Evolutionary conservation across 2,113 vertebrate species (phyloP).

Genomic region (Noturus placidus): DNA sequence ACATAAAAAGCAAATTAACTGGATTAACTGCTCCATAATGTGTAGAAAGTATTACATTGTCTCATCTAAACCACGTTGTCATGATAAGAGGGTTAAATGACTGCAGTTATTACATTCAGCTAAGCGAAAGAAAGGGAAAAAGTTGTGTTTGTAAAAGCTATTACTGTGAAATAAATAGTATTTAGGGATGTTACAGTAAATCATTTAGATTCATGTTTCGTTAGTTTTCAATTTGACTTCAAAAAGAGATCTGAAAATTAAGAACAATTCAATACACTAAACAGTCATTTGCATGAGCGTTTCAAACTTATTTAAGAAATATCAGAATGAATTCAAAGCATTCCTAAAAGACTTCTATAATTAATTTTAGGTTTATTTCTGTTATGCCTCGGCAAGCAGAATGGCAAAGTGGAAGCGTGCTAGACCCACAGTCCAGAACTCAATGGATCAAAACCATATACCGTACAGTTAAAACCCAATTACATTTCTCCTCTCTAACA

Average conservation of each 20-base stretch:
- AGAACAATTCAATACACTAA: slow-evolving; percentile 6
- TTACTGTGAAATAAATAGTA: neutral
- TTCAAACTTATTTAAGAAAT: neutral
- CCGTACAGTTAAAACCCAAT: neutral
- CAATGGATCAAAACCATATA: neutral
- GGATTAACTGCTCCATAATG: too few species aligned
- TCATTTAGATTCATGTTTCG: neutral
- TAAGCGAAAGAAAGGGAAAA: neutral
- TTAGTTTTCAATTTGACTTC: slow-evolving; percentile 10
- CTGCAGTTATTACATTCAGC: neutral
- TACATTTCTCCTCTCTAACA: neutral
- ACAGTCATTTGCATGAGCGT: neutral
- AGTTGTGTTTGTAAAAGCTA: slow-evolving; percentile 6
- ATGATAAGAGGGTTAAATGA: neutral
- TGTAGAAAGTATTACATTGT: neutral
- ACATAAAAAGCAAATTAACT: neutral
- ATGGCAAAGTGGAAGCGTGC: neutral
- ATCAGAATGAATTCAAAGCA: neutral
- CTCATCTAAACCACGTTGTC: neutral
- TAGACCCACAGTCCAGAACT: neutral
- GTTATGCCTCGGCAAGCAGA: neutral
- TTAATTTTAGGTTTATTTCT: neutral
- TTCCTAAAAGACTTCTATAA: neutral
- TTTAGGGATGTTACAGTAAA: neutral
- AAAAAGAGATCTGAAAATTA: neutral